Evolutionary conservation across 2,888 invertebrate genomes (phyloP), one percentile per base, ranked within the genome.

Genomic region (Argyresthia albistria): DNA sequence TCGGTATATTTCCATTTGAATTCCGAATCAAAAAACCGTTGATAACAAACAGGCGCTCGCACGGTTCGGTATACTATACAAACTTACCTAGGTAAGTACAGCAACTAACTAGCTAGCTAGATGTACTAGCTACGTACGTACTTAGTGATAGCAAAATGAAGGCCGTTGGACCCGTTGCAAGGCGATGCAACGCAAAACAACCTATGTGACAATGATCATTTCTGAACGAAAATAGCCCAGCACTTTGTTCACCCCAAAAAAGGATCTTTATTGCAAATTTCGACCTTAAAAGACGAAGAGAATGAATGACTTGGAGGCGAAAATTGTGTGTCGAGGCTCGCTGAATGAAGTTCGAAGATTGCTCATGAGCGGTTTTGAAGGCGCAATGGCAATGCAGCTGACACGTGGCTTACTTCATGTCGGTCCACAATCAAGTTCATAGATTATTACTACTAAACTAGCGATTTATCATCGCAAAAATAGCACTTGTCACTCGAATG

Each of bases 371-470:
- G 69, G 60, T 64, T 65, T 76, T 80, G 76, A 69, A 76, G 61
- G 62, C 73, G 69, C 79, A 66, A 70, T 73, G 72, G 78, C 77
- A 81, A 78, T 83, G 84, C 80, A 76, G 60, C 65, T 61, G 62
- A 68, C 65, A 62, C 61, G 75, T 60, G 25, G 60, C 68, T 56
- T 70, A 73, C 77, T 82, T 87, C 86, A 66, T 62, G 52, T 53
- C 62, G 65, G 46, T 58, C 59, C 74, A 64, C 76, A 80, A 82
- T 80, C 84, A 84, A 86, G 84, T 84, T 86, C 86, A 86, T 81
- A 84, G 84, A 86, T 82, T 82, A 80, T 56, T 57, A 56, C 56
- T 46, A 46, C n/a, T 39, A 35, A 9, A 46, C 35, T 35, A 25
- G 25, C 46, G 46, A 15, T 46, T 46, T 46, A 39, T 39, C 25